These are phyloP conservation scores for Dipus sagitta DNA, from an alignment of 2,797 vertebrate genomes.

Conservation along the genomic window DNA sequence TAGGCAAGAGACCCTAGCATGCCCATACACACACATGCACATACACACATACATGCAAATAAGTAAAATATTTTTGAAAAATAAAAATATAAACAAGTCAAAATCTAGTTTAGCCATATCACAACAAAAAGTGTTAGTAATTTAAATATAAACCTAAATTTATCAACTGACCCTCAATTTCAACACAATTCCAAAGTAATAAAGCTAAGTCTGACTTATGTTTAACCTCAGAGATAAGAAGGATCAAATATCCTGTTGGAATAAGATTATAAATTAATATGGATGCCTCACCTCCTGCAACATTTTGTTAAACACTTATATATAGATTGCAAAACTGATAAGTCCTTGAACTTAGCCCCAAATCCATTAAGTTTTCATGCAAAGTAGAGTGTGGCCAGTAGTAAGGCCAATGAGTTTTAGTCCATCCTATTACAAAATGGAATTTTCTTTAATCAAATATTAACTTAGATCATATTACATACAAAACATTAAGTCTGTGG, in stretches of 20 bases:
- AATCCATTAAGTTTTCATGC: neutral
- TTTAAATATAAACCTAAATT: conserved; percentile 7
- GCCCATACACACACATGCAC: too few relatives aligned
- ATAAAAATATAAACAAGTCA: neutral
- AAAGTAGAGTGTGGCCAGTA: neutral
- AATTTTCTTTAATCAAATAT: neutral
- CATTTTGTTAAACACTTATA: neutral
- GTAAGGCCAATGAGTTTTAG: neutral
- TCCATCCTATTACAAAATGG: neutral
- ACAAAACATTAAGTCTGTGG: conserved; percentile 35
- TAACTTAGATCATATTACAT: conserved; percentile 5
- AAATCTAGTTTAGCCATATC: neutral
- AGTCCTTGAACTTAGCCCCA: neutral
- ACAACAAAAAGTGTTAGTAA: conserved; percentile 7
- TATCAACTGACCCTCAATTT: neutral
- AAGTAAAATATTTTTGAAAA: neutral
- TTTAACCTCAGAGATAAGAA: conserved; percentile 9
- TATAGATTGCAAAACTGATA: neutral
- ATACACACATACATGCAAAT: neutral
- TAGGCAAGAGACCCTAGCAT: too few relatives aligned
- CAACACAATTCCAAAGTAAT: neutral
- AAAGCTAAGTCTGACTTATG: conserved; percentile 48
- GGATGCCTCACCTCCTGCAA: neutral
- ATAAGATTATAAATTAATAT: conserved; percentile 43
- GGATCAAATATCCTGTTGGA: neutral